Conservation (phyloP, 2,113 vertebrate species). For the Anser cygnoides region DNA sequence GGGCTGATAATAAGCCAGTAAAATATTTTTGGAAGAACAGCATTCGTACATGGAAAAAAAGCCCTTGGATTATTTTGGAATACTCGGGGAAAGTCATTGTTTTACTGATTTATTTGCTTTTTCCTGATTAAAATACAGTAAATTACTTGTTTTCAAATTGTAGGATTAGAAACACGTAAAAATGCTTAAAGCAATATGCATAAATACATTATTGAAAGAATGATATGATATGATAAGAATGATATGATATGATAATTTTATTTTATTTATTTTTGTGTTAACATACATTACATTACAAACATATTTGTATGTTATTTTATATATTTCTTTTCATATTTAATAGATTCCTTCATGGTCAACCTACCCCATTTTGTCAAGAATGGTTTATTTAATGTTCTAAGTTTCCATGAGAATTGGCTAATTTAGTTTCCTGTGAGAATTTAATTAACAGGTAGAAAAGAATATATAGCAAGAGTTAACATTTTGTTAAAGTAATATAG, state of each 20-base stretch:
- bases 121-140: background rate
- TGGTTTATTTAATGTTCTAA: background rate
- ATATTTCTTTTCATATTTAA: background rate
- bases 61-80: background rate
- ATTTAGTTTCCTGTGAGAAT: background rate
- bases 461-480: background rate
- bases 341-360: background rate
- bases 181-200: background rate
- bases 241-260: too few species aligned
- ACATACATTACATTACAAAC: too few species aligned
- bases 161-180: background rate
- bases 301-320: background rate
- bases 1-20: background rate
- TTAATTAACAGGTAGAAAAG: slow-evolving; percentile 32
- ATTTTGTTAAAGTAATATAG: background rate
- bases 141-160: background rate
- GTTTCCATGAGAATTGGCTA: slow-evolving; percentile 21
- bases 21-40: background rate
- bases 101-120: background rate
- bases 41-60: background rate
- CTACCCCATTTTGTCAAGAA: background rate
- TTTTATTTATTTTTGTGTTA: background rate
- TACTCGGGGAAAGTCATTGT: background rate
- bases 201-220: background rate
- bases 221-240: too few species aligned